Evolutionary conservation across 2,888 invertebrate genomes (phyloP).

Genomic region (Scaptomyza flava): DNA sequence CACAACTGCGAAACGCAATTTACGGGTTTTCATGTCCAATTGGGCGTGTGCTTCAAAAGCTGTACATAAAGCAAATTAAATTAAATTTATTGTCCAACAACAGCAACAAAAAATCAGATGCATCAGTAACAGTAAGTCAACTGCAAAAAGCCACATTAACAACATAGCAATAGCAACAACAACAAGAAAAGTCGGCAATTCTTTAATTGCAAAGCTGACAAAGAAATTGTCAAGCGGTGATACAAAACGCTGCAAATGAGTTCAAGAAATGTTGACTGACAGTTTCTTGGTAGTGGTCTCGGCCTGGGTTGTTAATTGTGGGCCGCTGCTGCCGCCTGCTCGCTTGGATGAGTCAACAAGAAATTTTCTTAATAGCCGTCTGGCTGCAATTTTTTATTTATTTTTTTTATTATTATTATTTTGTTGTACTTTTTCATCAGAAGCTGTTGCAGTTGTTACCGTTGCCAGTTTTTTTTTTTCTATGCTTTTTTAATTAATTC

Average conservation of each 20-base stretch:
- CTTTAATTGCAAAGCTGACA: slow-evolving; percentile 75
- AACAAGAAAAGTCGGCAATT: slow-evolving; percentile 63
- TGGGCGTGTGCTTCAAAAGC: slow-evolving; percentile 61
- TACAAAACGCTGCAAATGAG: slow-evolving; percentile 70
- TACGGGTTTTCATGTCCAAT: slow-evolving; percentile 67
- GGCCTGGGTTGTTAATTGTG: slow-evolving; percentile 63
- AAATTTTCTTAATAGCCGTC: slow-evolving; percentile 72
- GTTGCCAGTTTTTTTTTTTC: slow-evolving; percentile 61
- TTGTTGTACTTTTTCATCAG: slow-evolving; percentile 17
- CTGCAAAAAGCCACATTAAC: slow-evolving; percentile 31
- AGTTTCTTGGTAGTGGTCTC: slow-evolving; percentile 62
- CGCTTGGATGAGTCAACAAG: slow-evolving; percentile 75
- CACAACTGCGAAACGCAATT: slow-evolving; percentile 72
- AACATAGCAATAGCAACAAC: slow-evolving; percentile 10
- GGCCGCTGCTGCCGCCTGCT: slow-evolving; percentile 45
- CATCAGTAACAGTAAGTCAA: slow-evolving; percentile 42
- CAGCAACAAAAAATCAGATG: slow-evolving; percentile 32
- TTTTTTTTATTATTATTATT: slow-evolving; percentile 28
- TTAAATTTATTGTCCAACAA: slow-evolving; percentile 63
- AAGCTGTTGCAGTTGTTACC: slow-evolving; percentile 56
- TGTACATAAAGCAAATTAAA: slow-evolving; percentile 55
- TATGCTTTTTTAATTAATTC: slow-evolving; percentile 71
- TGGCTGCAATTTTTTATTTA: slow-evolving; percentile 33
- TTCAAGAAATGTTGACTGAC: slow-evolving; percentile 65
- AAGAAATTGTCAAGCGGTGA: slow-evolving; percentile 69